Evolutionary conservation across 2,888 invertebrate species (phyloP), one percentile per base, ranked within the genome.

Genomic region (Unio pictorum): DNA sequence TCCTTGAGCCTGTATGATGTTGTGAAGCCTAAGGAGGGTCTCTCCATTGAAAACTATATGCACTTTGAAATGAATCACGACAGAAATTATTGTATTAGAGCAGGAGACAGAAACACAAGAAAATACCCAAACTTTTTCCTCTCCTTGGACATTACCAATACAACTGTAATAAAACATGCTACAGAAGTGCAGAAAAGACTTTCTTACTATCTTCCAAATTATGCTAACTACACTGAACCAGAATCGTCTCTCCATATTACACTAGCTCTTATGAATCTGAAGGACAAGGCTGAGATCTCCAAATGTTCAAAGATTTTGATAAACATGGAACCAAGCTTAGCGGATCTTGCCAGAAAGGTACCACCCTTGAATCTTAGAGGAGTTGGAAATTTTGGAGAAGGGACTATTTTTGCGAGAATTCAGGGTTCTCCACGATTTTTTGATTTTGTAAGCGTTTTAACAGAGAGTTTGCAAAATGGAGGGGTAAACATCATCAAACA

Each of bases 391-490:
- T 91, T 91, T 74, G 86, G 82, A 63, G 74, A 87, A 54, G 77
- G 88, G 23, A 90, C 90, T 55, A 71, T 91, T 4, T 91, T 88
- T 80, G 87, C 88, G 1, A 82, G 87, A 64, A 82, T 89, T 4
- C 71, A 85, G 30, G 76, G 80, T 56, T 79, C 87, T 23, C 74
- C 79, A 54, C 74, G 80, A n/a, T 87, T 91, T 68, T 58, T 75
- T 11, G 72, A 82, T 4, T 82, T 90, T 65, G 85, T 83, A 18
- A 77, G 87, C 8, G 71, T 82, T 23, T 60, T 91, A 18, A 82
- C 83, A 67, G 66, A 80, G 26, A 70, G 78, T 69, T 64, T 90
- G n/a, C 66, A 67, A n/a, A 79, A 84, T 55, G 81, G 76, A 17
- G 88, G 87, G 15, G 72, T 90, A 0, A 79, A 83, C 20, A 84